Conservation (phyloP, 2,888 invertebrate species). For the Stenichneumon culpator region DNA sequence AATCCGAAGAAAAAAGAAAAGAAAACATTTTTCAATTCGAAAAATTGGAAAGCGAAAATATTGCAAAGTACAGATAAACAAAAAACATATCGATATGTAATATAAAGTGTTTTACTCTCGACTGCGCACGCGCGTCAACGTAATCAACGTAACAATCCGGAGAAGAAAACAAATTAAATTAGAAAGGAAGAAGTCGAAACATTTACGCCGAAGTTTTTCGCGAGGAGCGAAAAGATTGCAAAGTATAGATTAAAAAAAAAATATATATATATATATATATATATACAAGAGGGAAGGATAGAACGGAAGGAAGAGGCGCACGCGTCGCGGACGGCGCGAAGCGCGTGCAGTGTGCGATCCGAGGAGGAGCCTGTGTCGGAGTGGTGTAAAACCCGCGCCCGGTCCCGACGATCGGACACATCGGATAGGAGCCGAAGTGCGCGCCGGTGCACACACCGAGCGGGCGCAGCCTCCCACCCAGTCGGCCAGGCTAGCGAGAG, state of each 20-base stretch:
- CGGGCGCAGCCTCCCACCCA: conserved; percentile 63
- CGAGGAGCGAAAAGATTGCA: no score
- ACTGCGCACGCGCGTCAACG: no score
- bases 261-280: no score
- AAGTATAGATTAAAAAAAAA: no score
- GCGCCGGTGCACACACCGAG: conserved; percentile 50
- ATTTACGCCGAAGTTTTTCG: no score
- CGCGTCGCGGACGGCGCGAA: conserved; percentile 30
- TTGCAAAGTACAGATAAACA: no score
- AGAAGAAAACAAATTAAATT: not conserved
- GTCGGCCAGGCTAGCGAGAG: conserved; percentile 62
- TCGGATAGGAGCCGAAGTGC: conserved; percentile 72
- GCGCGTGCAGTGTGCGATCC: conserved; percentile 35
- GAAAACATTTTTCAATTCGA: no score
- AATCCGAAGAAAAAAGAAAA: not conserved
- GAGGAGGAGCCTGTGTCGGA: conserved; percentile 68
- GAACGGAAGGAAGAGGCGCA: conserved; percentile 34
- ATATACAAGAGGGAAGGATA: conserved; percentile 6
- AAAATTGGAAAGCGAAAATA: no score
- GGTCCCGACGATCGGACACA: conserved; percentile 75
- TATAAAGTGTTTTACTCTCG: not conserved
- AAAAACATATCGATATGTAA: not conserved
- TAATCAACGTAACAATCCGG: not conserved
- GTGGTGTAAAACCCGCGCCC: conserved; percentile 71
- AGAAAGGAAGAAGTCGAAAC: no score